Conservation (phyloP, 2,113 vertebrate species). For the Brachyhypopomus gauderio region DNA sequence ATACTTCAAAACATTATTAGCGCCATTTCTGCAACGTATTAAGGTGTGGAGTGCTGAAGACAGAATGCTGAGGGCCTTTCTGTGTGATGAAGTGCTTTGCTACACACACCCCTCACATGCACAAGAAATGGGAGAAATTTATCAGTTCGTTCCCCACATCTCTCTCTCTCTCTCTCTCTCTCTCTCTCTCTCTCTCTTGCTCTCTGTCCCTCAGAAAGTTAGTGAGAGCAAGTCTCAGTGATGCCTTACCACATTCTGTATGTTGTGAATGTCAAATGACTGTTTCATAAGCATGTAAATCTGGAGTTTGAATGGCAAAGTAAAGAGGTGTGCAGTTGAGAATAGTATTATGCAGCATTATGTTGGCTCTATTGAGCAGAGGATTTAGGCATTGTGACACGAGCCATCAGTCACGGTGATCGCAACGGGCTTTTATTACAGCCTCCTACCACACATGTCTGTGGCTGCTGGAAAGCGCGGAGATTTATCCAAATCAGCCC, state of each 20-base stretch:
- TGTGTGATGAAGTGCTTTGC: slow-evolving; percentile 76
- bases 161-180: slow-evolving; percentile 10
- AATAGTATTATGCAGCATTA: slow-evolving; percentile 44
- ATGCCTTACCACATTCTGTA: slow-evolving; percentile 19
- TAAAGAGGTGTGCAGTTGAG: slow-evolving; percentile 9
- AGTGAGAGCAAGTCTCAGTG: slow-evolving; percentile 43
- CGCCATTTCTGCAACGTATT: slow-evolving; percentile 75
- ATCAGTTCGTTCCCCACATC: slow-evolving; percentile 60
- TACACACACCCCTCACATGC: slow-evolving; percentile 72
- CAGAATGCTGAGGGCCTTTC: slow-evolving; percentile 70
- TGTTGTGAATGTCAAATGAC: slow-evolving; percentile 13
- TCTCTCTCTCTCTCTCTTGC: not conserved
- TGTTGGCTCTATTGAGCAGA: slow-evolving; percentile 32
- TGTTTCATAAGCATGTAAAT: slow-evolving; percentile 50
- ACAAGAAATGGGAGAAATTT: slow-evolving; percentile 74
- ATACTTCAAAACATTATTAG: slow-evolving; percentile 79
- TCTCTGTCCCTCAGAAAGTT: slow-evolving; percentile 32
- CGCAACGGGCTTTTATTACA: slow-evolving; percentile 28
- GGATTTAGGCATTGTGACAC: slow-evolving; percentile 34
- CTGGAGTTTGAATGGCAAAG: slow-evolving; percentile 25
- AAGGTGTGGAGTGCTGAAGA: slow-evolving; percentile 75
- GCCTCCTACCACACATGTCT: slow-evolving; percentile 10
- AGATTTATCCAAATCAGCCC: slow-evolving; percentile 40
- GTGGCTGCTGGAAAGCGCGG: not conserved
- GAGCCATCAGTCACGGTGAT: slow-evolving; percentile 11